These are phyloP conservation scores for Myoxocephalus aenaeus DNA, from an alignment of 2,797 vertebrate species.

Conservation along the genomic window DNA sequence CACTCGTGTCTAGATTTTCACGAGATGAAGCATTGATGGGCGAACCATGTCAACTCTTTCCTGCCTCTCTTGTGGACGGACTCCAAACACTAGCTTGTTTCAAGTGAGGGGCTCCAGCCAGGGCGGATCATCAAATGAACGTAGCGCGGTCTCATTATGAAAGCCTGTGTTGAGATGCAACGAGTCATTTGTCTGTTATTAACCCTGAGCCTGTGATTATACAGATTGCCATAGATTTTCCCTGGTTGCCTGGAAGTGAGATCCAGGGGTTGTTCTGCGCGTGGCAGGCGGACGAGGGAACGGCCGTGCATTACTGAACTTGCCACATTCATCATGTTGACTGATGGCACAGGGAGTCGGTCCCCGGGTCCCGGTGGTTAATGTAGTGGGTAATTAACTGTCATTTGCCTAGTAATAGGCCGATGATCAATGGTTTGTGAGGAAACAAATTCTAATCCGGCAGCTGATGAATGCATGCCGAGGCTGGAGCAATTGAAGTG, in stretches of 20 bases:
- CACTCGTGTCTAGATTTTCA: not conserved
- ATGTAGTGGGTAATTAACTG: slow-evolving; percentile 99
- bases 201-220: slow-evolving; percentile 99
- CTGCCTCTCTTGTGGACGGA: not conserved
- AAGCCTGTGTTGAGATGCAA: slow-evolving; percentile 92
- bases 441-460: slow-evolving; percentile 99
- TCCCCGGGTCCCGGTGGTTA: slow-evolving; percentile 99
- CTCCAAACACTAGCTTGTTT: slow-evolving; percentile 35
- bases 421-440: slow-evolving; percentile 99
- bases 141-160: slow-evolving; percentile 79
- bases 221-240: slow-evolving; percentile 99
- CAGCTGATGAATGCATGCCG: slow-evolving; percentile 97
- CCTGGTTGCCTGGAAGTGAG: slow-evolving; percentile 92
- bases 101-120: slow-evolving; percentile 60
- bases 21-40: slow-evolving; percentile 5
- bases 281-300: slow-evolving; percentile 92
- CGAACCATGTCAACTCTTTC: slow-evolving; percentile 6
- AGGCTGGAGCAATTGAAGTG: slow-evolving; percentile 92
- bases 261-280: slow-evolving; percentile 94
- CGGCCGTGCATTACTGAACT: slow-evolving; percentile 98
- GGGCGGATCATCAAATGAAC: slow-evolving; percentile 81
- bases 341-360: slow-evolving; percentile 98
- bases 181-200: slow-evolving; percentile 99
- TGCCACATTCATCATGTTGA: slow-evolving; percentile 99
- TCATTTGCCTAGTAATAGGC: slow-evolving; percentile 99